Percentiles rank a stretch among this genome's conserved stretches.
These are phyloP conservation scores for Dendronephthya gigantea DNA, from an alignment of 64 coral and sea anemone species.

Conservation along the genomic window DNA sequence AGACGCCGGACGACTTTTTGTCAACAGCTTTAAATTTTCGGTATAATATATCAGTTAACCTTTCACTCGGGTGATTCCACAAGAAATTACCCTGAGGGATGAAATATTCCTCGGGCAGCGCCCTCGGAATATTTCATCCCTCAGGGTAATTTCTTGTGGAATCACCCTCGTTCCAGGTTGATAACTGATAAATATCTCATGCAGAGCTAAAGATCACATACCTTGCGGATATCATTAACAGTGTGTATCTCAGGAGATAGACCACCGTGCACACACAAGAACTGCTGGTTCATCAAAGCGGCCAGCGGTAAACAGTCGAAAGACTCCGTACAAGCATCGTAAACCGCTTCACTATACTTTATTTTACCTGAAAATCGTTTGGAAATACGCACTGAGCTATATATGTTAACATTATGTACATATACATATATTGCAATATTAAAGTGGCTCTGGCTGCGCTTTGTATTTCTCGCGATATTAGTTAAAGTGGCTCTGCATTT, in stretches of 20 bases:
- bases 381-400: not conserved
- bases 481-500: not conserved
- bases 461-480: too few relatives aligned
- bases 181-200: too few relatives aligned
- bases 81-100: too few relatives aligned
- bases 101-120: too few relatives aligned
- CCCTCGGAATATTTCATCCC: too few relatives aligned
- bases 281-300: constrained; percentile 95
- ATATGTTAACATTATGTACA: too few relatives aligned
- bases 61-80: too few relatives aligned
- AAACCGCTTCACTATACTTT: constrained; percentile 84
- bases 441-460: not conserved
- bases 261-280: constrained; percentile 92
- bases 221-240: constrained; percentile 94
- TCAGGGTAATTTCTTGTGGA: too few relatives aligned
- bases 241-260: constrained; percentile 92
- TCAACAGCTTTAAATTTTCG: too few relatives aligned
- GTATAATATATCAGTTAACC: too few relatives aligned
- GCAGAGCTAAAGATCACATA: not conserved
- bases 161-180: too few relatives aligned
- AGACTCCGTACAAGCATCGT: constrained; percentile 87
- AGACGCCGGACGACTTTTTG: too few relatives aligned
- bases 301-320: constrained; percentile 86
- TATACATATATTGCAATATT: not conserved
- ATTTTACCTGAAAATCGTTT: constrained; percentile 68